Evolutionary conservation across 1,140 invertebrate genomes (phyloP), one percentile per base, ranked within the genome.

Genomic region (Ips nitidus): DNA sequence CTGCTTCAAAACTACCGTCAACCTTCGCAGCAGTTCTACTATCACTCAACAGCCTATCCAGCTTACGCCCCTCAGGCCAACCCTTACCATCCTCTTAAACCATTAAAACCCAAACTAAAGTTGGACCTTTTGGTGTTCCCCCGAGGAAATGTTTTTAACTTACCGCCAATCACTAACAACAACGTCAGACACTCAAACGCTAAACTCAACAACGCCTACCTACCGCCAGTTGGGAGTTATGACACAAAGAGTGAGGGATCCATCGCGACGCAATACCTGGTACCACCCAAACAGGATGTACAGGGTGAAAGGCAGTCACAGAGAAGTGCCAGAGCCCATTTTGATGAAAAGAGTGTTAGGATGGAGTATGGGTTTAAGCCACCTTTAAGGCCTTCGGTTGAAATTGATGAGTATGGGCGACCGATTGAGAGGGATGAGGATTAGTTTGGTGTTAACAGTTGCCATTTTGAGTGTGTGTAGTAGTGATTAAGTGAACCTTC

Each of bases 341-440:
- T 78, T 47, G 70, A 74, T 53, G 74, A 75, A n/a, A 71, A 86
- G 70, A 89, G 87, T 69, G 82, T 91, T 0, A 88, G 88, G 70
- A 85, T 92, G 74, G 91, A 93, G 70, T 93, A 93, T 74, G 91
- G 90, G 0, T 93, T 93, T 69, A 91, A 91, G 73, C 91, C 91
- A 5, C 91, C 91, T 0, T 79, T 93, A 73, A 85, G 91, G 60
- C 91, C 91, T 1, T 93, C 91, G 0, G 84, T 90, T n/a, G 89
- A 92, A 76, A 90, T 92, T 39, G 90, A 92, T 73, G 88, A 92
- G 71, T 80, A 87, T 71, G 87, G 87, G 4, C 80, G 83, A 59
- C 87, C 87, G 0, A 77, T 89, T 41, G 84, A 83, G 60, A 80
- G 81, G 65, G 74, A 75, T 52, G 72, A 76, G 41, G 71, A 73